Evolutionary conservation across 2,113 vertebrate species (phyloP).

Genomic region (Leucopternis melanops): DNA sequence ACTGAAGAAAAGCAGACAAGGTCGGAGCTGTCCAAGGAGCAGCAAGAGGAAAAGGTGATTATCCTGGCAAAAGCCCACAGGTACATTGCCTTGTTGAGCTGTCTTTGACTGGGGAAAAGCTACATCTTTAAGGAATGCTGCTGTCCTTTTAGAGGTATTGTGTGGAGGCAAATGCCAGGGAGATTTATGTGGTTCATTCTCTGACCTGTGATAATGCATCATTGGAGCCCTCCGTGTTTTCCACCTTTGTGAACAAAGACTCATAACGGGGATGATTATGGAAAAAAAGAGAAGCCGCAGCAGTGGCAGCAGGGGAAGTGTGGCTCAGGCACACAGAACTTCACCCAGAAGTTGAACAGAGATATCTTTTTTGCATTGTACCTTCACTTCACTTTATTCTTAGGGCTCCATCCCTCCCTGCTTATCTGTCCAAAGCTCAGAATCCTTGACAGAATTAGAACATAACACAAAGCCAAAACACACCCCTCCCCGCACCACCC

Average conservation of each 20-base stretch:
- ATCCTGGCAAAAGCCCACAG: conserved; percentile 25
- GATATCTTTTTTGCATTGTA: background rate
- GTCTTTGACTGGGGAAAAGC: background rate
- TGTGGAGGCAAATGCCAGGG: conserved; percentile 7
- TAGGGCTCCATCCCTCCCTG: background rate
- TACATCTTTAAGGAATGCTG: conserved; percentile 4
- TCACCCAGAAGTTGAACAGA: background rate
- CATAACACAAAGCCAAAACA: background rate
- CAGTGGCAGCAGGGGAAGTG: background rate
- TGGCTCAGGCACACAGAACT: background rate
- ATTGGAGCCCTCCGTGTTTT: conserved; percentile 41
- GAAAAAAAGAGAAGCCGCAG: background rate
- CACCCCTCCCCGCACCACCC: too few relatives aligned
- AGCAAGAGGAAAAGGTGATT: conserved; percentile 37
- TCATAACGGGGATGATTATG: background rate
- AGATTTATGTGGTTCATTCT: conserved; percentile 24
- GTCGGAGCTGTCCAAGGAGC: background rate
- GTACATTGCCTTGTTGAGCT: background rate
- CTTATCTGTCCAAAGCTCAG: background rate
- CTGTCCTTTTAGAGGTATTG: background rate
- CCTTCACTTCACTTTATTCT: background rate
- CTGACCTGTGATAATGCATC: conserved; percentile 56
- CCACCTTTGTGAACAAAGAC: conserved; percentile 47
- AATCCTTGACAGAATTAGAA: conserved; percentile 1
- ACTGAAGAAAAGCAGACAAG: background rate